Evolutionary conservation across 2,888 invertebrate species (phyloP), one percentile per base, ranked within the genome.

Genomic region (Selenia dentaria): DNA sequence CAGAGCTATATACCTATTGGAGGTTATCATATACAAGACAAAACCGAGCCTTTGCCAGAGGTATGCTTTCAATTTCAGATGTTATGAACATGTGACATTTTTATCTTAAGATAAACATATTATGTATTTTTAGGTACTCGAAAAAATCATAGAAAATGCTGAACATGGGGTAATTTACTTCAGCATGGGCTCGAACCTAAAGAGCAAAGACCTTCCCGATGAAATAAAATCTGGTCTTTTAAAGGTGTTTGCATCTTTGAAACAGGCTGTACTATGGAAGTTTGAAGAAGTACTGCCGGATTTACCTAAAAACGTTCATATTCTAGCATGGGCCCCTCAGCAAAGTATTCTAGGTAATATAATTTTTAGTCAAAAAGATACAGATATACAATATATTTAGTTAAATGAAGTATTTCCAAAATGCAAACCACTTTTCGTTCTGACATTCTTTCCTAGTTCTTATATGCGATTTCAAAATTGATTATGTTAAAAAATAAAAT

Each of bases 211-310:
- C 0, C 66, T 91, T 51, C 81, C 89, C 0, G 67, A 70, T 0
- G 57, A 68, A n/a, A 44, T 76, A 1, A 81, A 77, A 46, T 51
- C 42, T 1, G 63, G 58, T 0, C 53, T 92, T 5, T 5, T 91
- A 0, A 62, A 74, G 14, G 71, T 83, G 31, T 87, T 92, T 27
- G 70, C 79, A 2, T 62, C 56, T 0, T 51, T 92, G 18, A 85
- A 88, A 31, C 87, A 92, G 59, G 83, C 81, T 0, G 86, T 92
- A 0, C 50, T 92, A 10, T 91, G 90, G 91, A 91, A 90, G 55
- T 83, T 83, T 52, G 87, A 87, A 47, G 79, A 79, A 14, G 51
- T 52, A 0, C 24, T 83, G 9, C 63, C 72, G 0, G 61, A 75
- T 20, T 11, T 70, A 3, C 86, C 89, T 0, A 61, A 64, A 3